These are phyloP conservation scores for Ariopsis seemanni DNA, from an alignment of 2,113 vertebrate genomes.

Conservation along the genomic window DNA sequence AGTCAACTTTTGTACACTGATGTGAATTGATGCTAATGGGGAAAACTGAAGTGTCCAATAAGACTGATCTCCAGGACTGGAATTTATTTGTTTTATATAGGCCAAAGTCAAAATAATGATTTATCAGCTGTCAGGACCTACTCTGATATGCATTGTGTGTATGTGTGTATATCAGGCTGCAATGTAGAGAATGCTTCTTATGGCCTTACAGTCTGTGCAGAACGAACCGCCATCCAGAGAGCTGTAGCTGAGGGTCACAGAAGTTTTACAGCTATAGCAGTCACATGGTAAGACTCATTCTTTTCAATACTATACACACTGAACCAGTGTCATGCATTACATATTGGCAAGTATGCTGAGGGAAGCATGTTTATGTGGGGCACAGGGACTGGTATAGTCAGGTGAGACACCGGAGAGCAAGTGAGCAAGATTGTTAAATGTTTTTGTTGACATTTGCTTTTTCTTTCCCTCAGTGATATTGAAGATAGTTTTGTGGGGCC, in stretches of 20 bases:
- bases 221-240: conserved; percentile 83
- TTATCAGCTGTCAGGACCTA: background rate
- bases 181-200: conserved; percentile 88
- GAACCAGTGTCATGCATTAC: background rate
- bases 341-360: background rate
- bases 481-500: conserved; percentile 80
- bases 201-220: conserved; percentile 82
- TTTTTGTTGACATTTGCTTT: background rate
- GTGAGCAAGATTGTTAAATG: background rate
- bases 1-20: background rate
- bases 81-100: background rate
- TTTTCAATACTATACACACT: background rate
- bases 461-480: conserved; percentile 72
- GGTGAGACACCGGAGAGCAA: background rate
- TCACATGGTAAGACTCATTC: conserved; percentile 76
- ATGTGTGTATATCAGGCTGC: conserved; percentile 77
- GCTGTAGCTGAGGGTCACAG: conserved; percentile 84
- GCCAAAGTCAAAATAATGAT: background rate
- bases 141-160: conserved; percentile 17
- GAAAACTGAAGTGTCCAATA: background rate
- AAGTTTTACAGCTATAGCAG: conserved; percentile 84
- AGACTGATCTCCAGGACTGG: background rate
- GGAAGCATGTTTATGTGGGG: background rate
- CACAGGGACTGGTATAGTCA: background rate
- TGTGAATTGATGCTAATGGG: background rate